phyloP scores from a whole-genome alignment of 1,140 invertebrate genomes.

The Neodiprion fabricii region DNA sequence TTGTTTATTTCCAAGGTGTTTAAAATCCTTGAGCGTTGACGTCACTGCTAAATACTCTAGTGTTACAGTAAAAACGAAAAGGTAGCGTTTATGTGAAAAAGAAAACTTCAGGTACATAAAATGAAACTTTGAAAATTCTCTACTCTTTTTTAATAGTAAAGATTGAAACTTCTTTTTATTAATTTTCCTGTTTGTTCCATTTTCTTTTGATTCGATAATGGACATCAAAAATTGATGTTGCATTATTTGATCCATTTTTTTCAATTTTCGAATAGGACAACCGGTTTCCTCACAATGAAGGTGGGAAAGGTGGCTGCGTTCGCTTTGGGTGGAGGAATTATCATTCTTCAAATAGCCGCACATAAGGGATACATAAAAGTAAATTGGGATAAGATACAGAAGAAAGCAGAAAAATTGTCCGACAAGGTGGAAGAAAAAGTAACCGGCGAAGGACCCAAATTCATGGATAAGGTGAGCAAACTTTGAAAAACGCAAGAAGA shows the following conservation, averaged over 20 bases:
- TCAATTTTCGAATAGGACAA: slow-evolving; percentile 69
- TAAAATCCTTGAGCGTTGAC: neutral
- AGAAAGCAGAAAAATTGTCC: slow-evolving; percentile 79
- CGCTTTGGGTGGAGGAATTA: slow-evolving; percentile 86
- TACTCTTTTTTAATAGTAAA: too few relatives aligned
- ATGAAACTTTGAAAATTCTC: too few relatives aligned
- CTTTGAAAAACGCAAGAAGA: slow-evolving; percentile 9
- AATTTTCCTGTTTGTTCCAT: too few relatives aligned
- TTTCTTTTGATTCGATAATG: slow-evolving; percentile 1
- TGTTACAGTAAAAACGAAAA: too few relatives aligned
- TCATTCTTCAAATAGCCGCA: slow-evolving; percentile 88
- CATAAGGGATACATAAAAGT: slow-evolving; percentile 92
- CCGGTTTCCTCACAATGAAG: slow-evolving; percentile 90
- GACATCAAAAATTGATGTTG: too few relatives aligned
- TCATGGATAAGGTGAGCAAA: slow-evolving; percentile 78
- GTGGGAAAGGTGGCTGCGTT: slow-evolving; percentile 90
- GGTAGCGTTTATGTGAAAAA: too few relatives aligned
- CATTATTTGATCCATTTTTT: slow-evolving; percentile 6
- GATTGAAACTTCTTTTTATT: too few relatives aligned
- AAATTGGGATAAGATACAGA: slow-evolving; percentile 88
- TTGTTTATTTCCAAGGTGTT: neutral
- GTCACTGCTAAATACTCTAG: too few relatives aligned
- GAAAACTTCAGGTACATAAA: too few relatives aligned
- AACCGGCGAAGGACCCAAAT: slow-evolving; percentile 72
- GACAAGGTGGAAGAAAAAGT: slow-evolving; percentile 82